Evolutionary conservation across 2,888 invertebrate genomes (phyloP), one percentile per base, ranked within the genome.

Genomic region (Coelinius sp.): DNA sequence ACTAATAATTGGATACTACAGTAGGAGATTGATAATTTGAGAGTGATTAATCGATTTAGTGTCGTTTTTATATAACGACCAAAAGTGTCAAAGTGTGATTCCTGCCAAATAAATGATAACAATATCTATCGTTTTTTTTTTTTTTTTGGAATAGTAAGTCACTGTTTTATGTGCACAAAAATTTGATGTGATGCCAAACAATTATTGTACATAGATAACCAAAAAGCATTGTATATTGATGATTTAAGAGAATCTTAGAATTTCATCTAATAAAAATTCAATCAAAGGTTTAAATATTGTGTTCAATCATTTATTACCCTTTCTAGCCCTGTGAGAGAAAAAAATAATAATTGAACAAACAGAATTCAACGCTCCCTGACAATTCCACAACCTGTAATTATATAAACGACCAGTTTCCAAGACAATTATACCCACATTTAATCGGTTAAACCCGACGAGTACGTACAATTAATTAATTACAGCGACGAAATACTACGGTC

Each of bases 201-300:
- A 69, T 64, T 81, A 83, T 80, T 83, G 84, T 83, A 83, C 77
- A 84, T 84, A 84, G 80, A 81, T n/a, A n/a, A 82, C 79, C 79
- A 79, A 59, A 41, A 38, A 59, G 80, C 80, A 77, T 81, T 81
- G 78, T 80, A 77, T 80, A 83, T 80, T 80, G 80, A 77, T 82
- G 80, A 65, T 53, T 69, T 65, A 73, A 38, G 68, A 77, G 68
- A 77, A 71, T 73, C 75, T 71, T 83, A 82, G 84, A 78, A 80
- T 82, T 81, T 82, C 82, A 80, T 78, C 83, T 83, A 85, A 83
- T 85, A 84, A 85, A 82, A 79, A 81, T 27, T 65, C 25, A 35
- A 70, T 38, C 41, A 46, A 67, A 44, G 17, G 25, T n/a, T 25
- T 41, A n/a, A 27, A 7, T 44, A 53, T 24, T 52, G 25, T 14